Evolutionary conservation across 2,888 invertebrate species (phyloP), one percentile per base, ranked within the genome.

Genomic region (Priapulus caudatus): DNA sequence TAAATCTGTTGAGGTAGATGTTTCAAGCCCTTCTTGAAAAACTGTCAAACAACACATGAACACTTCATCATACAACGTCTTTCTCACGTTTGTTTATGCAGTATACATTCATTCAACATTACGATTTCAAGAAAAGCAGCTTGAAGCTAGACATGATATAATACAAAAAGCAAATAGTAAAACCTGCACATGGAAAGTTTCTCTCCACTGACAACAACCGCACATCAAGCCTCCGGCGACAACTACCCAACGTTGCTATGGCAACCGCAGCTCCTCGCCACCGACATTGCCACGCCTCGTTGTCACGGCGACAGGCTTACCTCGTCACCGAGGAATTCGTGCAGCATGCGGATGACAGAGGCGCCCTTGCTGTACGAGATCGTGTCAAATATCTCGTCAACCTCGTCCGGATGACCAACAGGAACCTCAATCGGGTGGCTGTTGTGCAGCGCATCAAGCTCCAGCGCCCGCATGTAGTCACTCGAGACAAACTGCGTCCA

Each of bases 331-430:
- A 97, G 86, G 65, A 87, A 95, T 65, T 82, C 80, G 67, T 92
- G 89, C 57, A 95, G 74, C 93, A 95, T 95, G 58, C 95, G 78
- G 57, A 93, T 90, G 4, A 92, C 84, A 49, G 88, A 89, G 1
- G 92, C 91, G 2, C 92, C 93, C 71, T 97, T 97, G 66, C 85
- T 84, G 73, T 95, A 97, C 24, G 93, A 92, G 63, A 97, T 95
- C 63, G 86, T 86, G 75, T 97, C 95, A 75, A 95, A 97, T 61
- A 97, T 95, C 72, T 95, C 93, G 72, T 92, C 92, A 54, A 95
- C 86, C 73, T 95, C 93, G 4, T 84, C 82, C 0, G 95, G 95
- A 74, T 92, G 86, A 1, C 86, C 85, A 1, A 93, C 92, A 15
- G 88, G 86, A 4, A 80, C 77, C 75, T 77, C 56, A 20, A 60